phyloP scores from a whole-genome alignment of 2,113 vertebrate species.

The Lonchura striata region DNA sequence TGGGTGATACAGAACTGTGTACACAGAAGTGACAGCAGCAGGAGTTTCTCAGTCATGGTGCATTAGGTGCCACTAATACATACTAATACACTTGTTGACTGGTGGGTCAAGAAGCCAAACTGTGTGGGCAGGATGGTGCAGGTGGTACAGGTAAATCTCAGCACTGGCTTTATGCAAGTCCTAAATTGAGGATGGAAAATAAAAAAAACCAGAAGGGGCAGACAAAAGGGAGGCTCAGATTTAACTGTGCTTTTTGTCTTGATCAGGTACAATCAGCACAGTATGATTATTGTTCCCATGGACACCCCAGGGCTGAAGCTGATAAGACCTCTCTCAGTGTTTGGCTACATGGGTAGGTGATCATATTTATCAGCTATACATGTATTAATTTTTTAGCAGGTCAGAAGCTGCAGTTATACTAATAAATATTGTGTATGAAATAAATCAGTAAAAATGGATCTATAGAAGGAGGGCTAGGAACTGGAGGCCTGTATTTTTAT shows the following conservation, averaged over 20 bases:
- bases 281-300: conserved; percentile 89
- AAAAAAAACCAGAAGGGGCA: background rate
- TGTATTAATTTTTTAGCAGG: background rate
- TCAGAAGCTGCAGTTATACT: background rate
- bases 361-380: background rate
- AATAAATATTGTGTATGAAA: background rate
- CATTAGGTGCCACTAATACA: background rate
- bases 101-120: background rate
- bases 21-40: background rate
- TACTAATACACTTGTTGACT: background rate
- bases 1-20: background rate
- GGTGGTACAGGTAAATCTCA: background rate
- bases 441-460: background rate
- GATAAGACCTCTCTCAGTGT: conserved; percentile 85
- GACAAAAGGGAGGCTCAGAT: background rate
- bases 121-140: background rate
- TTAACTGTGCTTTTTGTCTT: background rate
- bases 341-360: conserved; percentile 85
- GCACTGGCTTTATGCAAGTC: accelerated
- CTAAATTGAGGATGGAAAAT: background rate
- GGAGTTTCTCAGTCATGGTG: background rate
- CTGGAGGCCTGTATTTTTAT: background rate
- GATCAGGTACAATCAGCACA: conserved; percentile 84
- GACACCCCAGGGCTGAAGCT: conserved; percentile 81
- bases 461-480: background rate